Conservation (phyloP, 2,888 invertebrate genomes). For the Psylliodes chrysocephalus region DNA sequence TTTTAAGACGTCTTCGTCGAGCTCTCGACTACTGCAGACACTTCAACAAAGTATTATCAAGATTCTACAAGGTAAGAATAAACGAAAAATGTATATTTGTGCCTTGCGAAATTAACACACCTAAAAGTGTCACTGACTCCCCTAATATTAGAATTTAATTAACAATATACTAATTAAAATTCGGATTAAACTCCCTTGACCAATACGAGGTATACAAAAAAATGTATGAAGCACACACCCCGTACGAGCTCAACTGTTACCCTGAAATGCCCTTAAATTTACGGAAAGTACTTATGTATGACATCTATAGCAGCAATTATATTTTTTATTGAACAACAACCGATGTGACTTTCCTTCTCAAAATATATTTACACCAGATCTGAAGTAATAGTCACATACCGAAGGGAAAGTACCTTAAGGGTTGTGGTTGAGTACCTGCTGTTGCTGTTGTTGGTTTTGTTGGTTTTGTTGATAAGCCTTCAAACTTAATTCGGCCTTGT, state of each 20-base stretch:
- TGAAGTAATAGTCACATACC: constrained; percentile 33
- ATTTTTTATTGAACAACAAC: constrained; percentile 48
- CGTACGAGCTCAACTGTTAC: constrained; percentile 14
- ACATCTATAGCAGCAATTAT: constrained; percentile 56
- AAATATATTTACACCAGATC: constrained; percentile 55
- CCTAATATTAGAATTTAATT: too few species aligned
- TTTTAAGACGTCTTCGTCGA: too few species aligned
- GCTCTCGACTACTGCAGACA: too few species aligned
- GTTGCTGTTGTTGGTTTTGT: constrained; percentile 65
- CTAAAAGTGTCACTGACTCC: too few species aligned
- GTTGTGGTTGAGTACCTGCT: constrained; percentile 72
- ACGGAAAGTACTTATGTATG: constrained; percentile 43
- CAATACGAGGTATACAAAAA: neutral
- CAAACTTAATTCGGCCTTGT: constrained; percentile 78
- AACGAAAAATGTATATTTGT: too few species aligned
- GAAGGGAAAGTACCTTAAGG: constrained; percentile 64
- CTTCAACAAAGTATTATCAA: too few species aligned
- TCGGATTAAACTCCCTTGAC: constrained; percentile 1
- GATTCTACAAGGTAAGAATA: too few species aligned
- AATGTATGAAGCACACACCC: neutral
- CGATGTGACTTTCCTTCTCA: constrained; percentile 37
- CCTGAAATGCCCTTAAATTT: constrained; percentile 30
- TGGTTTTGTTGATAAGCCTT: constrained; percentile 64
- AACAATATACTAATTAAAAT: neutral
- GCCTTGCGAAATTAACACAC: too few species aligned